Evolutionary conservation across 2,797 vertebrate genomes (phyloP), one percentile per base, ranked within the genome.

Genomic region (Takifugu ocellatus): DNA sequence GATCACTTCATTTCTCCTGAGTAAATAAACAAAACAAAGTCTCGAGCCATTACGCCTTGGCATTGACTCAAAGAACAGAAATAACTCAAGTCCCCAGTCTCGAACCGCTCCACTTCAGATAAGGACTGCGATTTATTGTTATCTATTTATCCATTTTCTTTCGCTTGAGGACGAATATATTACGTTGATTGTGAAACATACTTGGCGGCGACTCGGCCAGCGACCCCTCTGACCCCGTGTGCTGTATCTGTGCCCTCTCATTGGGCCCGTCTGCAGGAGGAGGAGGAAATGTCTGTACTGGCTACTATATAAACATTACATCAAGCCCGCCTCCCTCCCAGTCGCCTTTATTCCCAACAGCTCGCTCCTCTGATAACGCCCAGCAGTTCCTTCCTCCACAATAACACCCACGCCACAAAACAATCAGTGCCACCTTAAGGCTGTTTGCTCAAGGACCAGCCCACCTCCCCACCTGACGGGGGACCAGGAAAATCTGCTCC

Each of bases 261-360:
- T 75, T 76, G 55, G 36, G 63, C 53, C 56, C 16, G 68, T 63
- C 76, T 79, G 61, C 49, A 64, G 49, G 54, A 67, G 74, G 56
- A 60, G 85, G 69, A 84, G 87, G 86, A 89, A 89, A 87, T 85
- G 74, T 63, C 79, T 84, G 77, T 69, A 70, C 81, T 78, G 76
- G 76, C 61, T 71, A 61, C 72, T 83, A 74, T 59, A 76, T 86
- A 89, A 89, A 89, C 85, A 90, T 87, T 84, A 87, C 86, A 87
- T 90, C 84, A 87, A 77, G 69, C 75, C 68, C 61, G 70, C 68
- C 72, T 63, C 67, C 61, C 59, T 78, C 66, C 57, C 56, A 74
- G 63, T 80, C 70, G 63, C 58, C 64, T 58, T 39, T 61, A 83
- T 63, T 81, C 70, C 72, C 49, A 51, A n/a, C 68, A 61, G 74